Percentiles rank a stretch among this genome's conserved stretches.
phyloP scores from a whole-genome alignment of 2,113 vertebrate genomes.

The Scomber scombrus region DNA sequence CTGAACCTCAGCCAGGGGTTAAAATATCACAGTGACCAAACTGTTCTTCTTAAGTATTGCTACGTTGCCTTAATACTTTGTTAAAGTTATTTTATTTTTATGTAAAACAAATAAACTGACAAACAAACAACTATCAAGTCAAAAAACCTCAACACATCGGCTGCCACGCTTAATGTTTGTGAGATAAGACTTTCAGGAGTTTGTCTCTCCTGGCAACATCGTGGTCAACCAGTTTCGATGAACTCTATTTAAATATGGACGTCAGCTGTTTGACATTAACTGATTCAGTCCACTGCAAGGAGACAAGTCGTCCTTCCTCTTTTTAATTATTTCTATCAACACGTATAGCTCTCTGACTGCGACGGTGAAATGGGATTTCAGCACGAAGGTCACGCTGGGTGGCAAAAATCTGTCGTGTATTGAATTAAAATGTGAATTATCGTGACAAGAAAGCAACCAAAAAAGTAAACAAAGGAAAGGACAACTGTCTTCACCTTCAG shows the following conservation, averaged over 20 bases:
- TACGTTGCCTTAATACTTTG: background rate
- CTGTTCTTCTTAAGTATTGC: conserved; percentile 4
- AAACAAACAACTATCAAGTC: no score
- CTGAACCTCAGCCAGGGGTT: conserved; percentile 24
- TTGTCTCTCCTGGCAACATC: background rate
- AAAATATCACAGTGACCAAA: conserved; percentile 27
- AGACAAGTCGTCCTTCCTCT: background rate
- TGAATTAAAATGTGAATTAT: background rate
- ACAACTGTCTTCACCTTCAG: background rate
- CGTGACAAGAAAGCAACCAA: background rate
- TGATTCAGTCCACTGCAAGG: background rate
- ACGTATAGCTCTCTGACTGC: background rate
- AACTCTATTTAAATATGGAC: no score
- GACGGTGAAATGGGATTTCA: background rate
- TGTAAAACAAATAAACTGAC: no score
- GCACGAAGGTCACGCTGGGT: background rate
- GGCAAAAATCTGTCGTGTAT: background rate
- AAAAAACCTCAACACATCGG: no score
- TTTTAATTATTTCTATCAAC: background rate
- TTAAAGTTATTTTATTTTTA: no score
- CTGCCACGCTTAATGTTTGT: background rate
- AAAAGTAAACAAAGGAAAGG: background rate
- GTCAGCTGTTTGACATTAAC: background rate
- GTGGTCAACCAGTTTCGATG: background rate
- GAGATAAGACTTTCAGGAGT: background rate